Evolutionary conservation across 2,113 vertebrate species (phyloP), one percentile per base, ranked within the genome.

Genomic region (Galeopterus variegatus): DNA sequence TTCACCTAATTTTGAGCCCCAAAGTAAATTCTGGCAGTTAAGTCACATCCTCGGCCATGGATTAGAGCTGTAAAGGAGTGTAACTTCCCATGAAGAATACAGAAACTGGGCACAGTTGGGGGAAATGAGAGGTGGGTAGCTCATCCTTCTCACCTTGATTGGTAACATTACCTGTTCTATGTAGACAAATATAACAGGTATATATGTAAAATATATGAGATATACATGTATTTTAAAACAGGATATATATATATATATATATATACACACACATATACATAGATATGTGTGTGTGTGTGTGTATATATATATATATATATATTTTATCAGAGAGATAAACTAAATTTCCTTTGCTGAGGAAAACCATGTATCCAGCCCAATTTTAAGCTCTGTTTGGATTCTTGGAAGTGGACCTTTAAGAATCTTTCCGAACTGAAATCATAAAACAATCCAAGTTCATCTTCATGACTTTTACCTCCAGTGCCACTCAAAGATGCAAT

Each of bases 11-110:
- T 58, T 79, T 94, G 65, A 94, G 23, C 48, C 21, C 60, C 75
- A 45, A 5, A 54, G 33, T 91, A 89, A 87, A 95, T 85, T 90
- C 31, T 93, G 60, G 3, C 23, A 9, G 50, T 54, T 93, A 84
- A 88, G 10, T 18, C 65, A 52, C 36, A 28, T n/a, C 75, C 31
- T 41, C 2, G 33, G 23, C n/a, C 45, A 33, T 21, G 19, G 54
- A 7, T 45, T 70, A 41, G 15, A 62, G 8, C 62, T 84, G 0
- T 65, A 58, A 13, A 79, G 31, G 23, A 36, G 7, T 11, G 23
- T 90, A 60, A 41, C 72, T 94, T 65, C 67, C 50, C 80, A 15
- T 26, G 31, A 70, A 65, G 36, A 45, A 58, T 75, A 8, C 24
- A 56, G 62, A 48, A 70, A 80, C 33, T 21, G 33, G 17, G 65